Percentiles rank a stretch among this genome's conserved stretches.
Evolutionary conservation across 2,797 vertebrate genomes (phyloP).

Genomic region (Silurus lanzhouensis): DNA sequence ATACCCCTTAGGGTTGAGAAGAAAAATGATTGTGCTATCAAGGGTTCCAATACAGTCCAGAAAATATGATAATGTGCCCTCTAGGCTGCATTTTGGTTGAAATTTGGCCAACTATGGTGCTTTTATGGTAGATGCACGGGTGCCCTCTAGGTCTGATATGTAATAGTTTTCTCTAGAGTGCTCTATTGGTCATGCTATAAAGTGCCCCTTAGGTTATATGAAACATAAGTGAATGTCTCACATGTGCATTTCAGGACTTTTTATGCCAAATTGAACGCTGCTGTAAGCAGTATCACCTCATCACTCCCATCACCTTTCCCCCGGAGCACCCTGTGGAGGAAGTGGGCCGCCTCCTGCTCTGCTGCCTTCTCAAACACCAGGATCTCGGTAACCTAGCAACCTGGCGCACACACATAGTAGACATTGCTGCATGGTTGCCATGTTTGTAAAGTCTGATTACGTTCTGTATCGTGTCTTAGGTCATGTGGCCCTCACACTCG

Average conservation of each 20-base stretch:
- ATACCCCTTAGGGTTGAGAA: no score
- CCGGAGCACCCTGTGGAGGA: slow-evolving; percentile 97
- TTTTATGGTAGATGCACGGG: neutral
- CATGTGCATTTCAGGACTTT: slow-evolving; percentile 81
- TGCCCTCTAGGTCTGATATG: neutral
- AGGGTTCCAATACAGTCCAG: neutral
- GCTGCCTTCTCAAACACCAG: slow-evolving; percentile 96
- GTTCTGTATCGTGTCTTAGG: slow-evolving; percentile 69
- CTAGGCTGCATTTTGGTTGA: neutral
- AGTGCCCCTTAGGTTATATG: neutral
- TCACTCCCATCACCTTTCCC: slow-evolving; percentile 95
- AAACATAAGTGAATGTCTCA: no score
- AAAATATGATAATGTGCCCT: neutral
- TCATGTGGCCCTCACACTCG: slow-evolving; percentile 90
- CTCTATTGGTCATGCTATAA: no score
- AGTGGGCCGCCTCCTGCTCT: slow-evolving; percentile 92
- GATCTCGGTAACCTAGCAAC: slow-evolving; percentile 88
- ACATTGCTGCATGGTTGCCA: no score
- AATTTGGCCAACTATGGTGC: no score
- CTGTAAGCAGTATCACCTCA: slow-evolving; percentile 96
- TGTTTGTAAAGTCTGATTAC: neutral
- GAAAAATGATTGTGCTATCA: neutral
- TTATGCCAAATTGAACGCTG: slow-evolving; percentile 97
- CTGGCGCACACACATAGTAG: neutral
- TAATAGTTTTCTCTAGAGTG: neutral